A percentile compares a stretch with the other conserved stretches of the same genome.
Evolutionary conservation across 2,888 invertebrate genomes (phyloP).

Genomic region (Heliothis peltigera): DNA sequence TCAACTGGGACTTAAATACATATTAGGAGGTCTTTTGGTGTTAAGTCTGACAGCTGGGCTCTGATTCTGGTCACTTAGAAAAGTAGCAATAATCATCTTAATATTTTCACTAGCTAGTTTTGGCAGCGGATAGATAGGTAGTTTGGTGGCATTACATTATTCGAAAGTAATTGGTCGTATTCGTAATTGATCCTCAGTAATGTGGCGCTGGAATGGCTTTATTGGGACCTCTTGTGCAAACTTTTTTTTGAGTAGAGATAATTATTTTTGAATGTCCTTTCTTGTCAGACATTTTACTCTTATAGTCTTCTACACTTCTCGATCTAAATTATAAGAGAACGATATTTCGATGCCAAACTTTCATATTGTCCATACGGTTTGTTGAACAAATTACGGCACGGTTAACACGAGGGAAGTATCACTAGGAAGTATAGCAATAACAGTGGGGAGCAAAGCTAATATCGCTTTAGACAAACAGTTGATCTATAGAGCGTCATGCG

Average conservation of each 20-base stretch:
- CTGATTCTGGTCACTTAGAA: background rate
- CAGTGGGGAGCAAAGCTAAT: constrained; percentile 71
- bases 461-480: constrained; percentile 79
- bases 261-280: too few species aligned
- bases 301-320: background rate
- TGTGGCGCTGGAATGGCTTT: too few species aligned
- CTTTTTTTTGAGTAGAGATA: too few species aligned
- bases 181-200: too few species aligned
- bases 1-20: constrained; percentile 38
- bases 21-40: constrained; percentile 18
- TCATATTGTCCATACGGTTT: background rate
- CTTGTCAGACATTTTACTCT: background rate
- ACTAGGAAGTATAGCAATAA: constrained; percentile 63
- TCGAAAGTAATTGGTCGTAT: too few species aligned
- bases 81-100: background rate
- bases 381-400: constrained; percentile 9
- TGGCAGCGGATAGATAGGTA: too few species aligned
- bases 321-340: background rate
- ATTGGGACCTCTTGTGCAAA: too few species aligned
- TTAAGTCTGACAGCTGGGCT: constrained; percentile 4
- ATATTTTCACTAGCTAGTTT: too few species aligned
- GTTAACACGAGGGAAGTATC: constrained; percentile 11
- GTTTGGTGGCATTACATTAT: too few species aligned
- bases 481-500: constrained; percentile 67
- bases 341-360: background rate